Evolutionary conservation across 2,113 vertebrate genomes (phyloP).

Genomic region (Scatophagus argus): DNA sequence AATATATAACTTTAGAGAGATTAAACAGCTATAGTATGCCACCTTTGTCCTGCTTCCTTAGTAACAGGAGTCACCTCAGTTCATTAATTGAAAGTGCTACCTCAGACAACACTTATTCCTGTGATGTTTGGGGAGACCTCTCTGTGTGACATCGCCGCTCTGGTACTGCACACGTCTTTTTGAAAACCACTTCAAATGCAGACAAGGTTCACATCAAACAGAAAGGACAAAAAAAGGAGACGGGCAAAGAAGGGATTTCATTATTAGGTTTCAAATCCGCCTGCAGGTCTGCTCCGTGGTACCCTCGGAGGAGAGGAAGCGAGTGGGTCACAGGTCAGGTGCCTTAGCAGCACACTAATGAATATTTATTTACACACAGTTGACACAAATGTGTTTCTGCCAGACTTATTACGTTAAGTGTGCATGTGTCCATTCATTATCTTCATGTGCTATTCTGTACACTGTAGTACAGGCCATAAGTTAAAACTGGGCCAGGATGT

Average conservation of each 20-base stretch:
- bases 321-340: conserved; percentile 68
- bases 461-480: background rate
- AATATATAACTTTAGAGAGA: background rate
- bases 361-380: conserved; percentile 71
- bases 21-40: background rate
- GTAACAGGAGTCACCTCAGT: background rate
- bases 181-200: conserved; percentile 44
- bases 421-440: conserved; percentile 15
- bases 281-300: conserved; percentile 50
- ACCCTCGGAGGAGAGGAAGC: conserved; percentile 59
- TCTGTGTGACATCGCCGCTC: background rate
- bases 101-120: conserved; percentile 24
- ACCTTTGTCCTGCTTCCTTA: conserved; percentile 18
- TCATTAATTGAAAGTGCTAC: conserved; percentile 10
- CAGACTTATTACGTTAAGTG: conserved; percentile 43
- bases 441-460: background rate
- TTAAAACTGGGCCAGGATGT: background rate
- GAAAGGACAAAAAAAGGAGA: conserved; percentile 16
- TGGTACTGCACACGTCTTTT: conserved; percentile 14
- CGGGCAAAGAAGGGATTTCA: conserved; percentile 42
- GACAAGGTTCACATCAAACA: conserved; percentile 31
- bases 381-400: conserved; percentile 53
- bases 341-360: conserved; percentile 65
- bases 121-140: conserved; percentile 23
- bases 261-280: conserved; percentile 33